These are phyloP conservation scores for Nomada hirtipes DNA, from an alignment of 2,888 invertebrate genomes.

Conservation along the genomic window DNA sequence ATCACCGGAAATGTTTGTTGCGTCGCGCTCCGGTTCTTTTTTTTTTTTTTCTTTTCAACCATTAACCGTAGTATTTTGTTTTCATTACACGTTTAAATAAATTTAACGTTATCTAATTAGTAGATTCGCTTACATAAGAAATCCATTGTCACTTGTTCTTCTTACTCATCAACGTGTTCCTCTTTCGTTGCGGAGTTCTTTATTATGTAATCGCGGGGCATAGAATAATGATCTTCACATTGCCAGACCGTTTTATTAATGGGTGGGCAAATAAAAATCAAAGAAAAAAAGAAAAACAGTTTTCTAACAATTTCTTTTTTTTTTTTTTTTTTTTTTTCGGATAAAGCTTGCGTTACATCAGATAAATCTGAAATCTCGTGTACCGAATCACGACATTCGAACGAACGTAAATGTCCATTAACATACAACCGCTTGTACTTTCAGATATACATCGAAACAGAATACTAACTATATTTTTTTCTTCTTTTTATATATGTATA, in stretches of 20 bases:
- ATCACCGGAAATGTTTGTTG: conserved; percentile 52
- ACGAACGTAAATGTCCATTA: conserved; percentile 25
- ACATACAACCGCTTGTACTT: conserved; percentile 8
- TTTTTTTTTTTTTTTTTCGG: background rate
- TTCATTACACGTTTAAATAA: conserved; percentile 62
- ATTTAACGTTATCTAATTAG: conserved; percentile 58
- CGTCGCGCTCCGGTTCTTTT: conserved; percentile 15
- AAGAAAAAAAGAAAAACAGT: conserved; percentile 4
- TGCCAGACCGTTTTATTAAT: conserved; percentile 14
- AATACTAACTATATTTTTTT: conserved; percentile 33
- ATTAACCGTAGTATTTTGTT: conserved; percentile 45
- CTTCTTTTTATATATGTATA: background rate
- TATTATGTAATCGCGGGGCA: conserved; percentile 51
- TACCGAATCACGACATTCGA: conserved; percentile 13
- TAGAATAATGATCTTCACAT: conserved; percentile 2
- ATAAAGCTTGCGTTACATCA: conserved; percentile 35
- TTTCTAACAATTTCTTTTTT: conserved; percentile 10
- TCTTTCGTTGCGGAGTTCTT: conserved; percentile 72
- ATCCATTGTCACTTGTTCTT: conserved; percentile 40
- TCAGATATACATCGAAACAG: conserved; percentile 17
- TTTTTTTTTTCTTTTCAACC: background rate
- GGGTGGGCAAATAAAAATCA: conserved; percentile 2
- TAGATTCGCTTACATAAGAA: conserved; percentile 48
- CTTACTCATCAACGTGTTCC: conserved; percentile 10
- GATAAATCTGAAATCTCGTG: conserved; percentile 22